Percentiles rank a stretch among this genome's conserved stretches.
These are phyloP conservation scores for Cheilosia urbana DNA, from an alignment of 2,888 invertebrate genomes.

Conservation along the genomic window DNA sequence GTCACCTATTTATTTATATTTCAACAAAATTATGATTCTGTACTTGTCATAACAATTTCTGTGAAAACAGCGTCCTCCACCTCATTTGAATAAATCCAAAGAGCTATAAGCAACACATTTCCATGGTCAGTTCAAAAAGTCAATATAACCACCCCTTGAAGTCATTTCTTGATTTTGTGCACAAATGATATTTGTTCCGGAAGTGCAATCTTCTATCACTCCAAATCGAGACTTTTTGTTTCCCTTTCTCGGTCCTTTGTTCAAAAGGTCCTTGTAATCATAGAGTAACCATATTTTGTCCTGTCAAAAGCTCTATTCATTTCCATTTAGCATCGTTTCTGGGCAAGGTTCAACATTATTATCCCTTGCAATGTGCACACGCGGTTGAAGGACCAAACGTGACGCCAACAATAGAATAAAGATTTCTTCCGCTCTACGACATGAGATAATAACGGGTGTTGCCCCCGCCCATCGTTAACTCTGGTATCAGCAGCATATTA, in stretches of 20 bases:
- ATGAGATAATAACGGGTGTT: conserved; percentile 46
- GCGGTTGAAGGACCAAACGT: conserved; percentile 47
- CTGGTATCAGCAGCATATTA: conserved; percentile 13
- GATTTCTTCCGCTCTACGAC: conserved; percentile 49
- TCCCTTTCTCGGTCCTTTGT: conserved; percentile 12
- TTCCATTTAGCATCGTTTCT: conserved; percentile 56
- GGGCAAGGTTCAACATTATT: conserved; percentile 42
- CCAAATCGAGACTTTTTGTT: neutral
- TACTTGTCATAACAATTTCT: too few species aligned
- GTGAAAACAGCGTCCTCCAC: too few species aligned
- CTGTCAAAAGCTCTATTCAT: conserved; percentile 48
- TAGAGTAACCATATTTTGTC: conserved; percentile 19
- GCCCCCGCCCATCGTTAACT: neutral
- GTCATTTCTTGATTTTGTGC: too few species aligned
- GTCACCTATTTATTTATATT: too few species aligned
- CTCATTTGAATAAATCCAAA: too few species aligned
- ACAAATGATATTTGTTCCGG: too few species aligned
- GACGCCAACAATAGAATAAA: conserved; percentile 67
- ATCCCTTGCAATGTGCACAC: conserved; percentile 18
- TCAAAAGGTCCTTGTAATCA: conserved; percentile 13
- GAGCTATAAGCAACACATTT: too few species aligned
- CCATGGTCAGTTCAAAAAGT: too few species aligned
- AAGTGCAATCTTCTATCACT: conserved; percentile 6
- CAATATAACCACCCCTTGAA: too few species aligned
- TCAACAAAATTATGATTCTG: too few species aligned